Evolutionary conservation across 2,888 invertebrate species (phyloP).

Genomic region (Zelleria hepariella): DNA sequence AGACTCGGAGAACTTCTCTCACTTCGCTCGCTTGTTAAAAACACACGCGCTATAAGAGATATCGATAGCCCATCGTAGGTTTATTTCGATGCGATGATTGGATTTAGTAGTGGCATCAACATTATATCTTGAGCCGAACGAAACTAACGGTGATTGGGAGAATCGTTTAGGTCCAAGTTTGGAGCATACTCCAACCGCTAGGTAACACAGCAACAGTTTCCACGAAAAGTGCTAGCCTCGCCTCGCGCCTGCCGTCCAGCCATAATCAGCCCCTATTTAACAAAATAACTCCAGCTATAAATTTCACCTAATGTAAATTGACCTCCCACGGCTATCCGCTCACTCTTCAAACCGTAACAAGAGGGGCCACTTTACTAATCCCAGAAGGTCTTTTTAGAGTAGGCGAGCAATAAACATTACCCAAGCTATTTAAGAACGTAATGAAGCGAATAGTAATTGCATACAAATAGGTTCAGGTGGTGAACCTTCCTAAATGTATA

Average conservation of each 20-base stretch:
- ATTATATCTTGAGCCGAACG: no score
- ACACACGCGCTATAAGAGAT: no score
- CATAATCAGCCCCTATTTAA: slow-evolving; percentile 21
- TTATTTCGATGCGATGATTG: no score
- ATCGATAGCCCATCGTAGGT: no score
- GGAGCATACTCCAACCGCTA: no score
- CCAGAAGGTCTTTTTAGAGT: slow-evolving; percentile 15
- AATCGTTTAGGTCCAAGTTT: no score
- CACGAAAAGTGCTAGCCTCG: slow-evolving; percentile 25
- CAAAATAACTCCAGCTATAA: slow-evolving; percentile 24
- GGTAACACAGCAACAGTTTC: slow-evolving; percentile 9
- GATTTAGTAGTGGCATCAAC: no score
- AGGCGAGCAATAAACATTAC: slow-evolving; percentile 21
- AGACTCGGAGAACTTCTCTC: no score
- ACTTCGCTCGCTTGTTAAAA: no score
- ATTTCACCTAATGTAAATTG: slow-evolving; percentile 14
- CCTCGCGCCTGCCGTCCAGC: slow-evolving; percentile 16
- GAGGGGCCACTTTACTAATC: not conserved
- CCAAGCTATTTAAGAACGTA: slow-evolving; percentile 35
- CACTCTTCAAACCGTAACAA: not conserved
- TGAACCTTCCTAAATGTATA: slow-evolving; percentile 29
- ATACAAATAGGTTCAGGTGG: slow-evolving; percentile 40
- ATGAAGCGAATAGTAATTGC: slow-evolving; percentile 32
- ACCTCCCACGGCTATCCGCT: slow-evolving; percentile 10
- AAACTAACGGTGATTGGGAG: no score